Evolutionary conservation across 1,140 invertebrate genomes (phyloP), one percentile per base, ranked within the genome.

Genomic region (Ephestia elutella): DNA sequence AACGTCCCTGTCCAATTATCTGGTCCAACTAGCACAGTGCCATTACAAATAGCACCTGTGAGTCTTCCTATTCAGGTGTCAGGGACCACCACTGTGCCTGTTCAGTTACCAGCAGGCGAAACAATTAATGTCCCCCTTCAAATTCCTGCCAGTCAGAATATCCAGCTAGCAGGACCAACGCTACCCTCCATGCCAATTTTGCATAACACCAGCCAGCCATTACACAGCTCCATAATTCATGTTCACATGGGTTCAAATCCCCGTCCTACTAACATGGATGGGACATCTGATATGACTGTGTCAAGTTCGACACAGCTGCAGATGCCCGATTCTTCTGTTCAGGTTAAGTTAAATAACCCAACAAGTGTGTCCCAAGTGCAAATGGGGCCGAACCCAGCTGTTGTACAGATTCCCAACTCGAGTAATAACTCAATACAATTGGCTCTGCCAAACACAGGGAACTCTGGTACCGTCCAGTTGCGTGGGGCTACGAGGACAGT

Each of bases 111-210:
- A 35, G 83, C 83, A n/a, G 85, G 86, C 21, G 79, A 85, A 20
- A 87, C 85, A 56, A 87, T 87, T 50, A 88, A 86, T 81, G 84
- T 89, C 17, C 86, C 87, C 2, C 59, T 89, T 8, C 86, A 89
- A 65, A 78, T 87, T n/a, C 82, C 85, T 13, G 68, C 68, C 18
- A 75, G 62, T 60, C 80, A 82, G 51, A 87, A 83, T 49, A 86
- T 86, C 59, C 85, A 89, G 59, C 56, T 83, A 25, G 63, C 78
- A 19, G 73, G 66, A 38, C 73, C 69, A 19, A 65, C 76, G 38
- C 69, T 87, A 50, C 82, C 78, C 19, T 83, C 82, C 66, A 87
- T 87, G 85, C 83, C 80, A 54, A 63, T 87, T 5, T 65, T 85
- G 48, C 78, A 79, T 67, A 86, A 70, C 21, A 56, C 80, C 54